Conservation (phyloP, 2,113 vertebrate genomes). For the Dunckerocampus dactyliophorus region DNA sequence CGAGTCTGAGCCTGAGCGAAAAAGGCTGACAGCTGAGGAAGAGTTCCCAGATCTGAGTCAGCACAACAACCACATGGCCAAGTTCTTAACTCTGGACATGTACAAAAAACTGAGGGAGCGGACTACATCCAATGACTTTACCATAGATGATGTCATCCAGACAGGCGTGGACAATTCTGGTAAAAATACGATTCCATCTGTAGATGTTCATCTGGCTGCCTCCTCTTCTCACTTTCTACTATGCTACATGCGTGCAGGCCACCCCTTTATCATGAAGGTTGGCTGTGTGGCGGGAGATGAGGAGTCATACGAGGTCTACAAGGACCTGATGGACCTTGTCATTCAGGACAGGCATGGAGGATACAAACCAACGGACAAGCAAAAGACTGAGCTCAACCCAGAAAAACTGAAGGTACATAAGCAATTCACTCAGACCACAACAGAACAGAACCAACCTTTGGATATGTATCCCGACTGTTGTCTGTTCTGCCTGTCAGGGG, state of each 20-base stretch:
- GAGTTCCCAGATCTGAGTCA: constrained; percentile 8
- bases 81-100: neutral
- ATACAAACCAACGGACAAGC: constrained; percentile 4
- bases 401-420: constrained; percentile 1
- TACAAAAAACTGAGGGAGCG: constrained; percentile 6
- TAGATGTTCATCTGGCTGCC: neutral
- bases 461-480: no score
- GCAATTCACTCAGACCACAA: neutral
- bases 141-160: constrained; percentile 6
- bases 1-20: neutral
- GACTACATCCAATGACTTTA: constrained; percentile 2
- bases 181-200: neutral
- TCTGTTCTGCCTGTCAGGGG: neutral
- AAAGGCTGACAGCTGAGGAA: constrained; percentile 2
- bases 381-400: constrained; percentile 1
- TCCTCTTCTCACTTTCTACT: neutral
- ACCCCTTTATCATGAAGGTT: constrained; percentile 2
- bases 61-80: constrained; percentile 13
- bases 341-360: constrained; percentile 6
- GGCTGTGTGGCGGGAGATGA: constrained; percentile 7
- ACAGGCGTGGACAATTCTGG: constrained; percentile 6
- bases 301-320: constrained; percentile 4
- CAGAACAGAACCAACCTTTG: no score
- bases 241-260: neutral
- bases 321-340: neutral